A percentile compares a stretch with the other conserved stretches of the same genome.
Evolutionary conservation across 1,140 invertebrate genomes (phyloP).

Genomic region (Drosophila santomea): DNA sequence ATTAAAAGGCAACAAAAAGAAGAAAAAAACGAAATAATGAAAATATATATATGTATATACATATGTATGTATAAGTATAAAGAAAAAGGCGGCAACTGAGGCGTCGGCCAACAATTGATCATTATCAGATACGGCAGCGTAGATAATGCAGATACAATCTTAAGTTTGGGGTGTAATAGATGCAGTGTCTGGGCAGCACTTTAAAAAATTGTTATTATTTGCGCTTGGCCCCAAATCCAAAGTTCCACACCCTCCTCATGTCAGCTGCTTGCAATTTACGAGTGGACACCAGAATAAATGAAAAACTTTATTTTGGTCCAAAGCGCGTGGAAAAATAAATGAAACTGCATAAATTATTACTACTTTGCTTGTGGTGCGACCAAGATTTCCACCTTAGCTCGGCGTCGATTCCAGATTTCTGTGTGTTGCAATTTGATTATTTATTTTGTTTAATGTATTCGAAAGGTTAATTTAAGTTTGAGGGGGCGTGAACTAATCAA

Average conservation of each 20-base stretch:
- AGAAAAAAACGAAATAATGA: slow-evolving; percentile 21
- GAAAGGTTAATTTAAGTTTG: slow-evolving; percentile 3
- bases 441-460: slow-evolving; percentile 20
- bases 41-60: not conserved
- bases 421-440: slow-evolving; percentile 38
- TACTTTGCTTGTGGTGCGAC: slow-evolving; percentile 16
- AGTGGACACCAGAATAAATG: slow-evolving; percentile 45
- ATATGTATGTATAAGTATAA: slow-evolving; percentile 23
- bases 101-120: slow-evolving; percentile 74
- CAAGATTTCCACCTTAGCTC: slow-evolving; percentile 18
- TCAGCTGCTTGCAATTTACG: slow-evolving; percentile 60
- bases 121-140: slow-evolving; percentile 72
- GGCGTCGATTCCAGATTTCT: slow-evolving; percentile 3
- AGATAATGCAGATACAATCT: slow-evolving; percentile 57
- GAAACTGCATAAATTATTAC: slow-evolving; percentile 49
- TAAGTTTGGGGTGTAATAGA: slow-evolving; percentile 13
- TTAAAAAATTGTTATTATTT: slow-evolving; percentile 61
- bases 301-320: slow-evolving; percentile 40
- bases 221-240: slow-evolving; percentile 32
- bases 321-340: slow-evolving; percentile 38
- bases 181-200: slow-evolving; percentile 48
- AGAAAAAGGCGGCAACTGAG: slow-evolving; percentile 55
- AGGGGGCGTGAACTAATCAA: not conserved
- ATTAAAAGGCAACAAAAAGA: slow-evolving; percentile 74
- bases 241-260: not conserved